Conservation (phyloP, 2,113 vertebrate species). For the Argyrosomus japonicus region DNA sequence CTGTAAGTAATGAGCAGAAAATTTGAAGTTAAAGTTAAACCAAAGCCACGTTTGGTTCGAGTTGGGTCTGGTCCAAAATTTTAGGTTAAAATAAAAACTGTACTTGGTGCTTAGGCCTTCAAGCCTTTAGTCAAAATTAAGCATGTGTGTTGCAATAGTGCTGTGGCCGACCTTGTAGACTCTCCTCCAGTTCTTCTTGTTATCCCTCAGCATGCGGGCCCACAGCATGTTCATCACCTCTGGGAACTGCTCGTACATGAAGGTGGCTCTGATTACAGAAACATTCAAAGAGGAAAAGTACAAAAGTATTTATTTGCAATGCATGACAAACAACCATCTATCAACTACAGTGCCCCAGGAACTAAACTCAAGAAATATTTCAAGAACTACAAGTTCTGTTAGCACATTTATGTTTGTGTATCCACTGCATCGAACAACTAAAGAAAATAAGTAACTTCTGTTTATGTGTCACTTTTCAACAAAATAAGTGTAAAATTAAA, state of each 20-base stretch:
- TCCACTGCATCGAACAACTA: background rate
- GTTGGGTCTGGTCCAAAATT: background rate
- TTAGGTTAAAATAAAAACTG: slow-evolving; percentile 11
- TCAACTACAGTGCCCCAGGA: background rate
- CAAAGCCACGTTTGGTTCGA: slow-evolving; percentile 6
- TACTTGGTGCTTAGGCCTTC: background rate
- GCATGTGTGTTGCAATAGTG: slow-evolving; percentile 3
- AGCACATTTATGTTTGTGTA: background rate
- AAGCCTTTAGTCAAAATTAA: slow-evolving; percentile 5
- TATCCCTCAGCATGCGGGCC: slow-evolving; percentile 97
- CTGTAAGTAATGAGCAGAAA: background rate
- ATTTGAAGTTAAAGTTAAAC: background rate
- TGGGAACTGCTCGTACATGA: slow-evolving; percentile 99
- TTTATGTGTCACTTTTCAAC: background rate
- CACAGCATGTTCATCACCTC: slow-evolving; percentile 99
- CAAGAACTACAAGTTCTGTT: background rate
- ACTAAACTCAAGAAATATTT: background rate
- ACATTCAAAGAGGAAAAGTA: background rate
- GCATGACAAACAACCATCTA: background rate
- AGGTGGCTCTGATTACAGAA: slow-evolving; percentile 87
- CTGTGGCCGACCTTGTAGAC: slow-evolving; percentile 94
- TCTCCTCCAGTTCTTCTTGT: slow-evolving; percentile 99
- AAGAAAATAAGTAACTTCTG: background rate
- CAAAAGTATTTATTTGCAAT: background rate
- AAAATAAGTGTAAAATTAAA: background rate